Evolutionary conservation across 2,888 invertebrate species (phyloP), one percentile per base, ranked within the genome.

Genomic region (Seira ritae): DNA sequence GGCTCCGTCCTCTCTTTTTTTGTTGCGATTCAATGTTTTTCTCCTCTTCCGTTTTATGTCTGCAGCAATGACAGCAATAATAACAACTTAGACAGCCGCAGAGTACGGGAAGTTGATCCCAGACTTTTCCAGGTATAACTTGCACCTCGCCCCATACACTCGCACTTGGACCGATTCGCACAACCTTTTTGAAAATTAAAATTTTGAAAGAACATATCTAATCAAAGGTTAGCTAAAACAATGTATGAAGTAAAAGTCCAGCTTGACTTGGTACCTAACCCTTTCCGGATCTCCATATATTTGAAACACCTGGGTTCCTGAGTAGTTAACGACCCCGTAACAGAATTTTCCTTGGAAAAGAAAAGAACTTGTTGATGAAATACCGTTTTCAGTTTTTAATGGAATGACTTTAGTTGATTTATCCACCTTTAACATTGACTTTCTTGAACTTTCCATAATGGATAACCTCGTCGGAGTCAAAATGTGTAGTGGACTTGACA

Each of bases 81-180:
- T 15, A 62, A 17, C 19, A 17, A 17, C 19, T 15, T 17, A 17
- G 17, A 62, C 8, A 8, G 17, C 17, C n/a, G n/a, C 8, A n/a
- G 62, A 15, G 12, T 6, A 62, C 12, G 17, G 6, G 6, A 17
- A 8, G 62, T 62, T n/a, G 6, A 62, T 17, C 8, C 6, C 62
- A 0, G 24, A n/a, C 24, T 1, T 65, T 15, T 12, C 66, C 74
- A 12, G 67, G 76, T 20, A 76, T 46, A 4, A 74, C 68, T 68
- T 80, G 80, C 20, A 80, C 74, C 17, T 80, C 80, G n/a, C 80
- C 80, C 80, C 80, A 80, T n/a, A 80, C 15, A 6, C 50, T n/a
- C 0, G 74, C 31, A 23, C 19, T 42, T 1, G 73, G 73, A 8
- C 80, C 80, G 19, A 74, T 37, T 23, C 74, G 23, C 10, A 80